Evolutionary conservation across 2,113 vertebrate species (phyloP).

Genomic region (Anoura caudifer): DNA sequence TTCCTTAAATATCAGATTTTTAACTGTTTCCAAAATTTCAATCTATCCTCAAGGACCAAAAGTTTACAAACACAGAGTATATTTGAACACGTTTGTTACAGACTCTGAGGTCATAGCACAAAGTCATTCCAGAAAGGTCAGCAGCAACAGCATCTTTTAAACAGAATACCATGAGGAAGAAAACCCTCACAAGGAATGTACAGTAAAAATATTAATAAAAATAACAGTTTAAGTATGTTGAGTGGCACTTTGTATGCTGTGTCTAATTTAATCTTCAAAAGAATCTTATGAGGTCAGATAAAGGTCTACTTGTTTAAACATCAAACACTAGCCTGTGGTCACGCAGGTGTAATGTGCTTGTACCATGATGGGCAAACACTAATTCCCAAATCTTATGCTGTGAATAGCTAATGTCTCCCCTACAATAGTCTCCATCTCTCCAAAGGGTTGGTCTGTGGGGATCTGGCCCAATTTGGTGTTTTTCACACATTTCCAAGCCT

Average conservation of each 20-base stretch:
- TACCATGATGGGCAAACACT: background rate
- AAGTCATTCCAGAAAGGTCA: background rate
- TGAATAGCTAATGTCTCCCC: background rate
- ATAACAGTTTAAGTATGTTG: background rate
- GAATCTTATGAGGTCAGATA: background rate
- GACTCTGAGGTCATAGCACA: background rate
- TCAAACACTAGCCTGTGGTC: background rate
- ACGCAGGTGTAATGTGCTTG: background rate
- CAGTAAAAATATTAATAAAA: background rate
- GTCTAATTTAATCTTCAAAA: background rate
- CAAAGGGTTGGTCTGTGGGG: background rate
- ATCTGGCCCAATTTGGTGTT: background rate
- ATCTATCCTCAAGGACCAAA: background rate
- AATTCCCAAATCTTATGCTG: background rate
- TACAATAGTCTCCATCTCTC: background rate
- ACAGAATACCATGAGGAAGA: background rate
- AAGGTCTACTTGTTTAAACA: background rate
- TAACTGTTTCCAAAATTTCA: background rate
- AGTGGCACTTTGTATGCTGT: background rate
- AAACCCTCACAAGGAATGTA: background rate
- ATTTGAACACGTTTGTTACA: background rate
- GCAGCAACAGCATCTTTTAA: background rate
- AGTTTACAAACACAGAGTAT: background rate
- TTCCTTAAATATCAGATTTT: background rate
- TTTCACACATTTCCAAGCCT: background rate